phyloP scores from a whole-genome alignment of 1,140 invertebrate species.

The Phenacoccus solenopsis region DNA sequence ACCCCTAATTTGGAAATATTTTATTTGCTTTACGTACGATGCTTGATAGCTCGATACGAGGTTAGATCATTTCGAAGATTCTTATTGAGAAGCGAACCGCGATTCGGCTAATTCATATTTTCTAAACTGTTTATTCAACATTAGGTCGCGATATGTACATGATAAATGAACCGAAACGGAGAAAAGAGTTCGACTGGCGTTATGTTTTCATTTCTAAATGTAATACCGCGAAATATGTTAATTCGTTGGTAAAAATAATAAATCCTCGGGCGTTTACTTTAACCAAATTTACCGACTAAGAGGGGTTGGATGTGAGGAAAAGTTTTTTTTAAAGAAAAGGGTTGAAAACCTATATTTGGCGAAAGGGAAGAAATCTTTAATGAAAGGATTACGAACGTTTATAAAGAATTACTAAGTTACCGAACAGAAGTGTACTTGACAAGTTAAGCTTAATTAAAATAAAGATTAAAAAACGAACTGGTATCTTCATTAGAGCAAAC shows the following conservation, averaged over 20 bases:
- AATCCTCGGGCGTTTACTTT: slow-evolving; percentile 8
- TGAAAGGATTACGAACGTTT: slow-evolving; percentile 13
- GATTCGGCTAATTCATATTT: background rate
- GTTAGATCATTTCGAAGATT: too few relatives aligned
- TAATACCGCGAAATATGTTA: slow-evolving; percentile 11
- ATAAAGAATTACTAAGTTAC: slow-evolving; percentile 15
- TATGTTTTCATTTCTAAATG: too few relatives aligned
- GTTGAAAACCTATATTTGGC: slow-evolving; percentile 10
- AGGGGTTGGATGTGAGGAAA: background rate
- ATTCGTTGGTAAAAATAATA: slow-evolving; percentile 13
- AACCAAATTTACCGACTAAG: background rate
- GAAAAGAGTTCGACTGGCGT: background rate
- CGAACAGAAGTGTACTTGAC: slow-evolving; percentile 16
- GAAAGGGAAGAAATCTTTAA: slow-evolving; percentile 12
- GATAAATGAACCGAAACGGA: too few relatives aligned
- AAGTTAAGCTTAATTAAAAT: slow-evolving; percentile 15
- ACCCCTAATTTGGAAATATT: background rate
- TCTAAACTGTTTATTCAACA: background rate
- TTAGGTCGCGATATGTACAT: too few relatives aligned
- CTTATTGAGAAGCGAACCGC: too few relatives aligned
- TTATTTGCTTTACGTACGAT: background rate
- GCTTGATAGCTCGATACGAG: too few relatives aligned
- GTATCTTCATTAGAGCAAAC: slow-evolving; percentile 13
- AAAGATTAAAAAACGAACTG: slow-evolving; percentile 16
- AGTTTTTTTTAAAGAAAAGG: background rate